phyloP scores from a whole-genome alignment of 2,797 vertebrate species.

The Orientallactaga sibirica region DNA sequence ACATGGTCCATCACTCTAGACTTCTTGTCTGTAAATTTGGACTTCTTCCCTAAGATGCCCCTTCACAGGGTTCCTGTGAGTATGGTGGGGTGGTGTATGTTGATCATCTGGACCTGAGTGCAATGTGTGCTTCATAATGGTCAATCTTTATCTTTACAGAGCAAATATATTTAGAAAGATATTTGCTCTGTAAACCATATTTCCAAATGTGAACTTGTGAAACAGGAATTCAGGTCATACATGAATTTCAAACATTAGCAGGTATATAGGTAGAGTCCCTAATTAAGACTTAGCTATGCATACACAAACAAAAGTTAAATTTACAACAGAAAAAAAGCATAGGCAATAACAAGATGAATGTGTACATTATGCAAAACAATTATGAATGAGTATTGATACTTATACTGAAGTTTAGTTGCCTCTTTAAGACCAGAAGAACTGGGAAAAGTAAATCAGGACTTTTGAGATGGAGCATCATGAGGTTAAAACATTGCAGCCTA shows the following conservation, averaged over 20 bases:
- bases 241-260: neutral
- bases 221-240: conserved; percentile 12
- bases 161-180: neutral
- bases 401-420: neutral
- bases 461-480: neutral
- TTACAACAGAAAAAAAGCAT: neutral
- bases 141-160: neutral
- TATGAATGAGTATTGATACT: neutral
- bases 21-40: neutral
- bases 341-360: neutral
- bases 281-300: neutral
- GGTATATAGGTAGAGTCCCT: neutral
- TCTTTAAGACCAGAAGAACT: neutral
- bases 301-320: neutral
- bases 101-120: neutral
- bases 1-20: neutral
- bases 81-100: neutral
- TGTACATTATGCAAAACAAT: neutral
- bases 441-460: neutral
- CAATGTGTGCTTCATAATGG: neutral
- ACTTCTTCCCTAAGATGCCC: neutral
- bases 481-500: neutral
- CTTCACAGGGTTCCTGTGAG: neutral
- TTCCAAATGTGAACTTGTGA: neutral
- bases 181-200: neutral